phyloP scores from a whole-genome alignment of 2,888 invertebrate species.

The Epistrophella euchroma region DNA sequence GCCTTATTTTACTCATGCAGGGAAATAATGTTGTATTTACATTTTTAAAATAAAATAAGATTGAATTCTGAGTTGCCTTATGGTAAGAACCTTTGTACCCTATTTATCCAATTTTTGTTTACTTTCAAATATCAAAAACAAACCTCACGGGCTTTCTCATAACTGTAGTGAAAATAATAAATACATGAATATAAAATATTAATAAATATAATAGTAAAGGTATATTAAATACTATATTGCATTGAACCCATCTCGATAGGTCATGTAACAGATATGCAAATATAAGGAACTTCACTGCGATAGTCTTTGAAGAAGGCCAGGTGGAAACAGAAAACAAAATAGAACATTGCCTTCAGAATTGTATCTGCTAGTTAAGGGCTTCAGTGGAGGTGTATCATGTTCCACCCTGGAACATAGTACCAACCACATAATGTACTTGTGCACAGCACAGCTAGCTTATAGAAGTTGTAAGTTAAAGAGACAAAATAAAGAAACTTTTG shows the following conservation, averaged over 20 bases:
- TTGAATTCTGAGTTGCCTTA: background rate
- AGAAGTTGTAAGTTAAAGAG: slow-evolving; percentile 2
- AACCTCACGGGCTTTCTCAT: background rate
- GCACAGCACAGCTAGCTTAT: slow-evolving; percentile 17
- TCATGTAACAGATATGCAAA: slow-evolving; percentile 53
- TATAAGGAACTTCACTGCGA: slow-evolving; percentile 6
- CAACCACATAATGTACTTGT: slow-evolving; percentile 34
- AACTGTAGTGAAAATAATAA: background rate
- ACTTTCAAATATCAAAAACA: background rate
- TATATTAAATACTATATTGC: background rate
- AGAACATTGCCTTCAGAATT: slow-evolving; percentile 63
- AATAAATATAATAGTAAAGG: background rate
- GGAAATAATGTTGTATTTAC: no score
- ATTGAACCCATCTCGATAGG: slow-evolving; percentile 65
- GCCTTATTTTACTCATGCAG: no score
- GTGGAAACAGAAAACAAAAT: slow-evolving; percentile 40
- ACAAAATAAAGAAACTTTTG: slow-evolving; percentile 7
- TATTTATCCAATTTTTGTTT: background rate
- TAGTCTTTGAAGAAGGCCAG: slow-evolving; percentile 32
- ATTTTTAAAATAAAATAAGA: no score
- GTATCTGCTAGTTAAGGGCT: slow-evolving; percentile 61
- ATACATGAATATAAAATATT: background rate
- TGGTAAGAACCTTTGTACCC: background rate
- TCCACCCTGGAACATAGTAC: slow-evolving; percentile 47
- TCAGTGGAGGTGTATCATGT: slow-evolving; percentile 56